phyloP scores from a whole-genome alignment of 64 coral and sea anemone species.

The Hydrozoanthus tunicans region DNA sequence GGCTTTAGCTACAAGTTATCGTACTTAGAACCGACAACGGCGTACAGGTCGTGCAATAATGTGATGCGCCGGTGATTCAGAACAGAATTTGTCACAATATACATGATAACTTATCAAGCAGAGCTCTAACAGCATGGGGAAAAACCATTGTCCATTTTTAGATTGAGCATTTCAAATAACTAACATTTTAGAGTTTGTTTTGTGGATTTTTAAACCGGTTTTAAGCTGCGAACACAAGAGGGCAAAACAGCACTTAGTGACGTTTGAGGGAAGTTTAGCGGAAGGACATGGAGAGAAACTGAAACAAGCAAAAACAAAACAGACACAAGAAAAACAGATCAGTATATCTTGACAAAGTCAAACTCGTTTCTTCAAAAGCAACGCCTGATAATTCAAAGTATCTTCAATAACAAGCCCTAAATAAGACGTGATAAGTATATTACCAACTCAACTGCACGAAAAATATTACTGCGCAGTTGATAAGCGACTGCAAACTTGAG shows the following conservation, averaged over 20 bases:
- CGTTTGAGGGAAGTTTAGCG: neutral
- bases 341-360: no score
- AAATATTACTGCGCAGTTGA: no score
- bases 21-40: neutral
- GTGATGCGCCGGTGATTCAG: no score
- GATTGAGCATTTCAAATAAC: neutral
- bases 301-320: neutral
- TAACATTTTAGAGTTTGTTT: neutral
- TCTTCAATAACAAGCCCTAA: no score
- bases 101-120: neutral
- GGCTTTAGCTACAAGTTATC: neutral
- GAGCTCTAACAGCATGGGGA: neutral
- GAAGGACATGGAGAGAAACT: neutral
- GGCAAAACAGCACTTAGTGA: neutral
- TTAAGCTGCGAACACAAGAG: neutral
- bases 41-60: neutral
- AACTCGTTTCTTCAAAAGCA: no score
- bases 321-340: neutral
- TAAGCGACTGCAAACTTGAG: no score
- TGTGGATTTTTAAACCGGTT: neutral
- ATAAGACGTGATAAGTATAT: no score
- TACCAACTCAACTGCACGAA: no score
- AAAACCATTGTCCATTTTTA: constrained; percentile 21
- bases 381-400: no score
- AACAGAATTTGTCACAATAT: no score